These are phyloP conservation scores for western clawed frog (Xenopus tropicalis) DNA, from an alignment of 2,113 vertebrate genomes.

Conservation along the genomic window DNA sequence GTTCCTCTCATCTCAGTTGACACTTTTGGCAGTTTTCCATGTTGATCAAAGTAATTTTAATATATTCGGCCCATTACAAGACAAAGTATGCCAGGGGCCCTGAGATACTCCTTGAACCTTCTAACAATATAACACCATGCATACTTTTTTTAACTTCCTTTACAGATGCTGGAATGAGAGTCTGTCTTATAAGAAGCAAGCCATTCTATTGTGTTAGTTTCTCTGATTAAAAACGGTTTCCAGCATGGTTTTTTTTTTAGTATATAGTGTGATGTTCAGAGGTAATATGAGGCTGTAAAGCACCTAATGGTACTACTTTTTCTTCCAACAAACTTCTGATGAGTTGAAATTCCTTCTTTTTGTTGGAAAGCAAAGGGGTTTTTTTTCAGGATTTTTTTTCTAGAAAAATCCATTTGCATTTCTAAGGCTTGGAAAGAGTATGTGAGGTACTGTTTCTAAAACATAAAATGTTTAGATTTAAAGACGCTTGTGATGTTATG, in stretches of 20 bases:
- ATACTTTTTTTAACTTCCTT: constrained; percentile 41
- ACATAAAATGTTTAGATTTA: not conserved
- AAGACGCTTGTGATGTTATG: no score
- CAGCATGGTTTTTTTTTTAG: constrained; percentile 26
- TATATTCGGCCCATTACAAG: constrained; percentile 40
- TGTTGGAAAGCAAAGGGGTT: constrained; percentile 1
- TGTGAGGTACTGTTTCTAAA: not conserved
- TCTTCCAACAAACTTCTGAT: constrained; percentile 32
- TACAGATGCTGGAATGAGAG: constrained; percentile 20
- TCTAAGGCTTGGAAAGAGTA: not conserved
- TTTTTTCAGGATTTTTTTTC: constrained; percentile 14
- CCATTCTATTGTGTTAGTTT: constrained; percentile 38
- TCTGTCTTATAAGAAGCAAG: constrained; percentile 36
- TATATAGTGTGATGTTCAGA: constrained; percentile 20
- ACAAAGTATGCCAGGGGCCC: constrained; percentile 33
- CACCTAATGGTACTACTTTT: constrained; percentile 12
- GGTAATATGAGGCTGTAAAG: constrained; percentile 14
- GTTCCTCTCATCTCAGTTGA: constrained; percentile 37
- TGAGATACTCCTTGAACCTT: constrained; percentile 39
- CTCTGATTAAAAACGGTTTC: constrained; percentile 42
- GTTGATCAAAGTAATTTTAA: constrained; percentile 40
- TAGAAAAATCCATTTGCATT: constrained; percentile 27
- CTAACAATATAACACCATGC: constrained; percentile 45
- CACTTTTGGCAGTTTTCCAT: constrained; percentile 43
- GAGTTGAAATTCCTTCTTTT: constrained; percentile 23